phyloP scores from a whole-genome alignment of 2,888 invertebrate species.

The Zhengitettix transpicula region DNA sequence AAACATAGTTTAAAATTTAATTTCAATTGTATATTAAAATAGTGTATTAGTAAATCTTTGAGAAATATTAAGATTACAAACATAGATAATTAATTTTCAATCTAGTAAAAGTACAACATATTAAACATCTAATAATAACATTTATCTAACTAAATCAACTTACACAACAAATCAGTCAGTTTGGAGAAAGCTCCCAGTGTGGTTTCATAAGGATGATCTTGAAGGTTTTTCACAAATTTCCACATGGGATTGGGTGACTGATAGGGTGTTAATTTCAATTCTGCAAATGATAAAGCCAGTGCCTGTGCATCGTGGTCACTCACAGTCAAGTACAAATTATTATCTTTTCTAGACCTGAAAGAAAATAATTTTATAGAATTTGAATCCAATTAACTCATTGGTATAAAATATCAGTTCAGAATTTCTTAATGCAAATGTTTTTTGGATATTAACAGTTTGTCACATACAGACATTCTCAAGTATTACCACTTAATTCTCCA shows the following conservation, averaged over 20 bases:
- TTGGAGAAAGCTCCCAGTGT: slow-evolving; percentile 76
- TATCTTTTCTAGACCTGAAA: slow-evolving; percentile 49
- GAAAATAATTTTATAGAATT: background rate
- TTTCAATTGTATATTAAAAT: too few species aligned
- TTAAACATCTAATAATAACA: background rate
- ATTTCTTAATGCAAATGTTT: too few species aligned
- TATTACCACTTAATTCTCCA: too few species aligned
- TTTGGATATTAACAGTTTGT: too few species aligned
- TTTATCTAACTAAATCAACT: slow-evolving; percentile 21
- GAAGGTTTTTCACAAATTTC: slow-evolving; percentile 40
- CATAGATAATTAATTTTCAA: background rate
- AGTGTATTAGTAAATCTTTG: too few species aligned
- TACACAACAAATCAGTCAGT: slow-evolving; percentile 58
- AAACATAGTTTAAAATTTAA: too few species aligned
- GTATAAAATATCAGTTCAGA: too few species aligned
- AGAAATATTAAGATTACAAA: background rate
- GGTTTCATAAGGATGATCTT: slow-evolving; percentile 61
- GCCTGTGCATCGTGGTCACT: slow-evolving; percentile 46
- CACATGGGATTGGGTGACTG: slow-evolving; percentile 44
- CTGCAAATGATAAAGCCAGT: slow-evolving; percentile 71
- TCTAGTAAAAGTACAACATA: background rate
- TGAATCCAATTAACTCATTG: too few species aligned
- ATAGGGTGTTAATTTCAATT: slow-evolving; percentile 64
- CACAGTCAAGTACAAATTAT: slow-evolving; percentile 5
- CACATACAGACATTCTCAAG: too few species aligned